Evolutionary conservation across 2,888 invertebrate species (phyloP), one percentile per base, ranked within the genome.

Genomic region (Sminthurinus aureus): DNA sequence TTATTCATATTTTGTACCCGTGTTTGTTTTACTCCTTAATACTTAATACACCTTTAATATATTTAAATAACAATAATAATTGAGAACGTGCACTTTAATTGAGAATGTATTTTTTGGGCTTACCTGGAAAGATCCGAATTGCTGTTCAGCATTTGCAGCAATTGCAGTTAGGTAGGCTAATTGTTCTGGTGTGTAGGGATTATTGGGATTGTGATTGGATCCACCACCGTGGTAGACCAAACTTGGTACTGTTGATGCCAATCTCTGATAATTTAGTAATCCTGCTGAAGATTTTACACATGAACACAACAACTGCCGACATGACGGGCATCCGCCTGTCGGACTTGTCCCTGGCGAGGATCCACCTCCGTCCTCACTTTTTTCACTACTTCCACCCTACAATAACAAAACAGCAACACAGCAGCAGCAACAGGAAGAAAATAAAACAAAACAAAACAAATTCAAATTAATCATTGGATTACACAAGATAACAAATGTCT

Each of bases 211-310:
- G 79, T 87, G 87, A 85, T 87, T 87, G 82, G 84, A 82, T 75
- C 85, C 83, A 67, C 66, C 58, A 66, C 66, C 80, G 80, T 85
- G 87, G 87, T 88, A 88, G 78, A 88, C 87, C 86, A 88, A 87
- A 85, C 87, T 87, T 85, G 88, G 88, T 85, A 88, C 88, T 85
- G 87, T 86, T 80, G 88, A 87, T 85, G 88, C 88, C 87, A 88
- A 90, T 89, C 85, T 89, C 88, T 83, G 91, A 89, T 85, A 93
- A 85, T 88, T 88, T 85, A 88, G 87, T 85, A 89, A 84, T 84
- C 87, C 92, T 83, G 93, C 90, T 85, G 93, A 91, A 82, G 92
- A 90, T 75, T 92, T 91, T 86, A 85, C 86, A 85, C 88, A 87
- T 88, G 88, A 88, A 88, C 88, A 88, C 88, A 88, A 85, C 86